Evolutionary conservation across 2,888 invertebrate genomes (phyloP).

Genomic region (Parnassius glacialis): DNA sequence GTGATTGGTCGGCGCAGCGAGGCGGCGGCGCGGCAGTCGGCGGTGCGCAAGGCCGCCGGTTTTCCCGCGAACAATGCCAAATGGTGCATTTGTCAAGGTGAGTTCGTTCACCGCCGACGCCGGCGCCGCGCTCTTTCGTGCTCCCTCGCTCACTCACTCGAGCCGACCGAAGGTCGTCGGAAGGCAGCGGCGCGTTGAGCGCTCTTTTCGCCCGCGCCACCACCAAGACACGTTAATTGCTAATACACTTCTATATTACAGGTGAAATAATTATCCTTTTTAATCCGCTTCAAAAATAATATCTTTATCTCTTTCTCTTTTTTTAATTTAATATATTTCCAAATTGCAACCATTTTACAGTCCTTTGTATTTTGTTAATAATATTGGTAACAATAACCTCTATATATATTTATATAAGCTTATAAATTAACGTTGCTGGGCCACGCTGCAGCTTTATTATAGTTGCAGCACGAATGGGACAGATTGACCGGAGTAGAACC

Average conservation of each 20-base stretch:
- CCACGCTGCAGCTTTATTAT: no score
- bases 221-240: constrained; percentile 63
- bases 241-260: constrained; percentile 60
- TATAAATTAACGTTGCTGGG: no score
- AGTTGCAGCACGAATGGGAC: no score
- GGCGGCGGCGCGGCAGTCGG: constrained; percentile 59
- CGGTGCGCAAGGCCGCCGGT: constrained; percentile 78
- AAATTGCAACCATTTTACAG: not conserved
- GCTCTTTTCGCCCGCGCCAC: constrained; percentile 49
- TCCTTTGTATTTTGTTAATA: no score
- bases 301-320: constrained; percentile 12
- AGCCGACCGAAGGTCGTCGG: constrained; percentile 72
- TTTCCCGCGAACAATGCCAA: constrained; percentile 82
- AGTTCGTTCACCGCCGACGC: constrained; percentile 80
- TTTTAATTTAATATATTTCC: constrained; percentile 5
- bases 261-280: constrained; percentile 59
- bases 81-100: constrained; percentile 82
- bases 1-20: constrained; percentile 60
- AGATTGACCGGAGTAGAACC: no score
- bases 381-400: no score
- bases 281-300: constrained; percentile 31
- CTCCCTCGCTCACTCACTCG: constrained; percentile 58
- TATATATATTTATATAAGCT: no score
- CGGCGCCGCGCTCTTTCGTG: constrained; percentile 47
- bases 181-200: constrained; percentile 53